Evolutionary conservation across 2,888 invertebrate species (phyloP).

Genomic region (Cotesia congregata): DNA sequence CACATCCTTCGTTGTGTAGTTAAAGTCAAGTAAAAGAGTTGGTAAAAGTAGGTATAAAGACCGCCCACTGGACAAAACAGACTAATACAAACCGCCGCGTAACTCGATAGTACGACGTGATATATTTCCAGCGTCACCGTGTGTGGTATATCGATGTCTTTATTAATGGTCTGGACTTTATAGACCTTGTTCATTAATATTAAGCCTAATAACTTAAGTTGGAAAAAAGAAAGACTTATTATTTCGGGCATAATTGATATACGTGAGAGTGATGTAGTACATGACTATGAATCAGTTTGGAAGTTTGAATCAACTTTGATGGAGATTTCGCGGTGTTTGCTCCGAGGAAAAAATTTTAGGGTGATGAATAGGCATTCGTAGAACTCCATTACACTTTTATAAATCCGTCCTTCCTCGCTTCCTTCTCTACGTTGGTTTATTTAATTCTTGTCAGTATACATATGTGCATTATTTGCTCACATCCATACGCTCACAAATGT

Average conservation of each 20-base stretch:
- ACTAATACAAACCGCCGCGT: slow-evolving; percentile 48
- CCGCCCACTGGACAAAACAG: slow-evolving; percentile 46
- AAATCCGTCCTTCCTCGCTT: slow-evolving; percentile 37
- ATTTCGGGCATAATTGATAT: not conserved
- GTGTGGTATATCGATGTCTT: slow-evolving; percentile 56
- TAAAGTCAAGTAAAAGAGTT: not conserved
- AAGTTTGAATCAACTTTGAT: slow-evolving; percentile 56
- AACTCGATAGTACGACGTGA: slow-evolving; percentile 54
- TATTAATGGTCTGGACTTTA: slow-evolving; percentile 58
- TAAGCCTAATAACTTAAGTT: not conserved
- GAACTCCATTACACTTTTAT: slow-evolving; percentile 55
- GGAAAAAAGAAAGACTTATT: not conserved
- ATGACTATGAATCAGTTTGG: slow-evolving; percentile 39
- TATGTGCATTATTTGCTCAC: not conserved
- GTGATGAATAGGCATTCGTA: slow-evolving; percentile 65
- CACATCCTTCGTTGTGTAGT: not conserved
- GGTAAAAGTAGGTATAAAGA: slow-evolving; percentile 40
- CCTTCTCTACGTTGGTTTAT: not conserved
- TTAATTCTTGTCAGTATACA: not conserved
- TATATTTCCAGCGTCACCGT: slow-evolving; percentile 43
- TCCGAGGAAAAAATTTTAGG: slow-evolving; percentile 49
- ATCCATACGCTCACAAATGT: no score
- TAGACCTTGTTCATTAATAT: slow-evolving; percentile 19
- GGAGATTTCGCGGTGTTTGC: slow-evolving; percentile 58
- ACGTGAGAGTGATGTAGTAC: slow-evolving; percentile 5